Evolutionary conservation across 2,797 vertebrate species (phyloP).

Genomic region (Chaunax sp.): DNA sequence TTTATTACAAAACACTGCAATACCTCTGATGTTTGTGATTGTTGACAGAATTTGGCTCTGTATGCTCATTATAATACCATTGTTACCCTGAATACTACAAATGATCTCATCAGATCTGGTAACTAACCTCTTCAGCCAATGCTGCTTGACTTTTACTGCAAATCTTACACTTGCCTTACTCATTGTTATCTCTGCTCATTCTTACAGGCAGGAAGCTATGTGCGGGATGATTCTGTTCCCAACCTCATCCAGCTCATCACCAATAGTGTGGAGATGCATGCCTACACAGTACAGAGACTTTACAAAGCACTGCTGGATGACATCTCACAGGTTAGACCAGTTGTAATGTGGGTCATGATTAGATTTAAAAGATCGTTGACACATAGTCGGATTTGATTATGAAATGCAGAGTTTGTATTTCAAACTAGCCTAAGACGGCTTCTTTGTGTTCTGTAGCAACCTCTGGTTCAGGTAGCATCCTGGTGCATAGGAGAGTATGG

Average conservation of each 20-base stretch:
- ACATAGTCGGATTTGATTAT: constrained; percentile 5
- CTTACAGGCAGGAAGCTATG: constrained; percentile 96
- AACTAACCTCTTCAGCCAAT: not conserved
- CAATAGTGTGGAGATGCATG: constrained; percentile 98
- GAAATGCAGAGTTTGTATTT: constrained; percentile 6
- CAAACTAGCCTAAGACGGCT: not conserved
- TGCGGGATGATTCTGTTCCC: constrained; percentile 97
- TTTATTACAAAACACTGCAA: constrained; percentile 16
- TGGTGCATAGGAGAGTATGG: constrained; percentile 99
- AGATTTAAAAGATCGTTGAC: not conserved
- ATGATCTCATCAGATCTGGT: constrained; percentile 23
- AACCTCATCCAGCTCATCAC: constrained; percentile 99
- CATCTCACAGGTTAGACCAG: constrained; percentile 92
- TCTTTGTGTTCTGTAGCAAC: constrained; percentile 85
- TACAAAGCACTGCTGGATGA: constrained; percentile 99
- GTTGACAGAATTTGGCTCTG: constrained; percentile 35
- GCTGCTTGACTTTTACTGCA: not conserved
- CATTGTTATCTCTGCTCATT: constrained; percentile 27
- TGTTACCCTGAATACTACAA: constrained; percentile 26
- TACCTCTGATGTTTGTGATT: constrained; percentile 12
- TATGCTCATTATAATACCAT: not conserved
- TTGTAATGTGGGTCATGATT: constrained; percentile 14
- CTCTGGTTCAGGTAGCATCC: constrained; percentile 96
- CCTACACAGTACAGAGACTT: constrained; percentile 98
- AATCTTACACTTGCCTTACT: not conserved